Conservation (phyloP, 2,888 invertebrate genomes). For the Eristalis tenax region DNA sequence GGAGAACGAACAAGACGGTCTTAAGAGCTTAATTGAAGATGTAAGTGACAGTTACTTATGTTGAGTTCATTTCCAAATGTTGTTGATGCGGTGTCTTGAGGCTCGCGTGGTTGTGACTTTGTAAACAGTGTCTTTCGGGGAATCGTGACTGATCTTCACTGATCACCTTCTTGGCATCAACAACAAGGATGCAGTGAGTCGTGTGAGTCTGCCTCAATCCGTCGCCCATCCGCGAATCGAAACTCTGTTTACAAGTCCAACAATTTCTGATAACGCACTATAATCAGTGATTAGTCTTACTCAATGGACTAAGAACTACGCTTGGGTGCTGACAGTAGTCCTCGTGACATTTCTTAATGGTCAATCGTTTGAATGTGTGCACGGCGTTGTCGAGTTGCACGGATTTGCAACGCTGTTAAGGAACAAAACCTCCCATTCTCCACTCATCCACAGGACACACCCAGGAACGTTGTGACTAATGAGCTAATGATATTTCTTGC, state of each 20-base stretch:
- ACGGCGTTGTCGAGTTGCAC: constrained; percentile 11
- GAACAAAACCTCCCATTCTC: constrained; percentile 9
- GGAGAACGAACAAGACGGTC: constrained; percentile 81
- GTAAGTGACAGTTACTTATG: constrained; percentile 77
- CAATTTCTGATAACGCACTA: constrained; percentile 61
- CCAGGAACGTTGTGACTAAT: background rate
- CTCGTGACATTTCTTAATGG: constrained; percentile 45
- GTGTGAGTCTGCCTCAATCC: too few species aligned
- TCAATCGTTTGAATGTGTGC: constrained; percentile 53
- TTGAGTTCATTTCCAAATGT: background rate
- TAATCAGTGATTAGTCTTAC: constrained; percentile 78
- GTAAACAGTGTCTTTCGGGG: too few species aligned
- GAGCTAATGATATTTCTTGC: constrained; percentile 24
- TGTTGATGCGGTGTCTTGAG: background rate
- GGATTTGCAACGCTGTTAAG: constrained; percentile 66
- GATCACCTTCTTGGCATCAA: too few species aligned
- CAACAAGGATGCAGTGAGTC: too few species aligned
- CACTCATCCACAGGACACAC: background rate
- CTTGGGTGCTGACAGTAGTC: constrained; percentile 78
- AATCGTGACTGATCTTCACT: too few species aligned
- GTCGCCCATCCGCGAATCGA: too few species aligned
- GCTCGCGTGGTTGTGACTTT: too few species aligned
- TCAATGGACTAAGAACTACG: constrained; percentile 79
- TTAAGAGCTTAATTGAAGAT: constrained; percentile 84
- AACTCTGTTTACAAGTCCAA: background rate